These are phyloP conservation scores for Phthorimaea operculella DNA, from an alignment of 1,140 invertebrate species.

Conservation along the genomic window DNA sequence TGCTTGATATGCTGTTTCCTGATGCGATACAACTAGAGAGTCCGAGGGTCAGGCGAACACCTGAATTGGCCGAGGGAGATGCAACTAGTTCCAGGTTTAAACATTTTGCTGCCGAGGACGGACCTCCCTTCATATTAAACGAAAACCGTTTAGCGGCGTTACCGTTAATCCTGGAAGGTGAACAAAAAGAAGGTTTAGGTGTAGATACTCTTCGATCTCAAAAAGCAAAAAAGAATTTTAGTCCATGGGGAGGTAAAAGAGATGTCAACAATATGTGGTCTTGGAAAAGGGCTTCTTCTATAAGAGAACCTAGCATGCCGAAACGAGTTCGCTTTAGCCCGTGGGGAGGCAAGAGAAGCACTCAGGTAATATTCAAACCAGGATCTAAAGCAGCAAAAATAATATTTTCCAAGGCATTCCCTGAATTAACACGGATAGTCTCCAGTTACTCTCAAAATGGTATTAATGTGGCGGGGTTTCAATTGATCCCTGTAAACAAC, in stretches of 20 bases:
- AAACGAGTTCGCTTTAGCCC: conserved; percentile 57
- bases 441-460: conserved; percentile 42
- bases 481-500: conserved; percentile 38
- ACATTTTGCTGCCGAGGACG: conserved; percentile 34
- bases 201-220: background rate
- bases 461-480: conserved; percentile 35
- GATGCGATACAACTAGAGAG: background rate
- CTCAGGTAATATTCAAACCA: conserved; percentile 51
- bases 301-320: conserved; percentile 56
- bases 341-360: conserved; percentile 56
- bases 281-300: conserved; percentile 39
- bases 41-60: background rate
- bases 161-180: background rate
- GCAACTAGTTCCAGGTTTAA: conserved; percentile 12
- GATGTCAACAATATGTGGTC: conserved; percentile 38
- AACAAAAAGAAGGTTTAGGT: background rate
- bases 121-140: conserved; percentile 30
- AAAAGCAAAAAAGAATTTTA: conserved; percentile 43
- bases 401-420: conserved; percentile 44
- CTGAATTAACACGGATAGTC: conserved; percentile 47
- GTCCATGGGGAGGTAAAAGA: conserved; percentile 58
- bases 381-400: conserved; percentile 41
- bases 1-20: no score
- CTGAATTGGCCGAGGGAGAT: background rate
- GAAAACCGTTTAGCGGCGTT: conserved; percentile 12